phyloP scores from a whole-genome alignment of 2,888 invertebrate genomes.

The Xanthostigma xanthostigma region DNA sequence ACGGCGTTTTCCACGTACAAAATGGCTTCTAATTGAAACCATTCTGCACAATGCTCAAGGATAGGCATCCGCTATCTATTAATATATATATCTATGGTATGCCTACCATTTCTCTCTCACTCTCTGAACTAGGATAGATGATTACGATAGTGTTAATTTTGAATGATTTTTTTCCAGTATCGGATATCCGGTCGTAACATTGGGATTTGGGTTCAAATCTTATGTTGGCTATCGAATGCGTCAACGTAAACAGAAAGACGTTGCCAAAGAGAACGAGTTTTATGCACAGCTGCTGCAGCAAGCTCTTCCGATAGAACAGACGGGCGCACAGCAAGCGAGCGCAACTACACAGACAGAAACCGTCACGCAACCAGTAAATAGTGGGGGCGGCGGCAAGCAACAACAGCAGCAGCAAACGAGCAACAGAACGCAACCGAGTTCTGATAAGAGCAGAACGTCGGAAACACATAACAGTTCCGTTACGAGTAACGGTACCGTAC shows the following conservation, averaged over 20 bases:
- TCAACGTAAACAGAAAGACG: conserved; percentile 80
- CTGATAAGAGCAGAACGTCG: neutral
- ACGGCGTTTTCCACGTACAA: no score
- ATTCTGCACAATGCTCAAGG: no score
- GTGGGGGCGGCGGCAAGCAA: conserved; percentile 8
- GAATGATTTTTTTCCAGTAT: conserved; percentile 40
- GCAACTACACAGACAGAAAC: neutral
- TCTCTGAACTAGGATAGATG: no score
- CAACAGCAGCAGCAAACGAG: conserved; percentile 7
- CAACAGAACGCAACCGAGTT: neutral
- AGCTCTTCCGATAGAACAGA: conserved; percentile 63
- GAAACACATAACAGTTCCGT: neutral
- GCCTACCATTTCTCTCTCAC: conserved; percentile 9
- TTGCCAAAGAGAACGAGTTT: conserved; percentile 89
- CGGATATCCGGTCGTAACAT: conserved; percentile 87
- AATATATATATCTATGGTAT: no score
- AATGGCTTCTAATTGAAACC: no score
- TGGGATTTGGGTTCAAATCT: conserved; percentile 92
- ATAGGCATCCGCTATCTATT: no score
- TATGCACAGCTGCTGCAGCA: conserved; percentile 84
- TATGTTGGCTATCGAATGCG: conserved; percentile 82
- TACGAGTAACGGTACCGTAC: conserved; percentile 23
- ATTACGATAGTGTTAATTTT: conserved; percentile 1
- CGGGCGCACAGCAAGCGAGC: conserved; percentile 17
- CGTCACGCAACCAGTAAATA: conserved; percentile 7